phyloP scores from a whole-genome alignment of 92 coral and sea anemone genomes.

The Heteractis magnifica region DNA sequence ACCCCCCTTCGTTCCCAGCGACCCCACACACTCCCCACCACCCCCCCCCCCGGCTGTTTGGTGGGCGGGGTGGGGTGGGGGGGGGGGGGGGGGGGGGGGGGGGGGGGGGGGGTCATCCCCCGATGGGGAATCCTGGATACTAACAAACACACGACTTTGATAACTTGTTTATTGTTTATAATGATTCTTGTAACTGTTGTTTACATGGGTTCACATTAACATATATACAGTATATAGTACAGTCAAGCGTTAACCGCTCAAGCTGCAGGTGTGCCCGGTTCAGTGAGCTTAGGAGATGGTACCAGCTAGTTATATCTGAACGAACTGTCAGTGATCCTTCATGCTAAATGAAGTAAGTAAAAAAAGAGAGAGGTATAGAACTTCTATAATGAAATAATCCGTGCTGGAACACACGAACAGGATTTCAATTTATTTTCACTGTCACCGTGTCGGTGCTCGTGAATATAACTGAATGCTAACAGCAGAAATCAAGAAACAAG shows the following conservation, averaged over 20 bases:
- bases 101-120: too few relatives aligned
- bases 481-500: conserved; percentile 1
- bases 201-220: too few relatives aligned
- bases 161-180: too few relatives aligned
- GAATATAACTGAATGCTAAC: not conserved
- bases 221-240: not conserved
- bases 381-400: not conserved
- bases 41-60: too few relatives aligned
- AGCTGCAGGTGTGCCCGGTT: conserved; percentile 1
- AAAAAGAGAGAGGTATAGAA: not conserved
- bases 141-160: too few relatives aligned
- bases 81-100: too few relatives aligned
- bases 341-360: not conserved
- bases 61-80: too few relatives aligned
- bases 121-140: too few relatives aligned
- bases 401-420: not conserved
- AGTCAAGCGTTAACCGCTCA: not conserved
- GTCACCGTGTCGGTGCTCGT: not conserved
- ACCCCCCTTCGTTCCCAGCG: too few relatives aligned
- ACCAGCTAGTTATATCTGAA: not conserved
- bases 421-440: not conserved
- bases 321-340: not conserved
- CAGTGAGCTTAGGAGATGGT: conserved; percentile 13
- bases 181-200: too few relatives aligned
- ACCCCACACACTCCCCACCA: too few relatives aligned